Conservation (phyloP, 1,140 invertebrate species). For the Argopecten irradians region DNA sequence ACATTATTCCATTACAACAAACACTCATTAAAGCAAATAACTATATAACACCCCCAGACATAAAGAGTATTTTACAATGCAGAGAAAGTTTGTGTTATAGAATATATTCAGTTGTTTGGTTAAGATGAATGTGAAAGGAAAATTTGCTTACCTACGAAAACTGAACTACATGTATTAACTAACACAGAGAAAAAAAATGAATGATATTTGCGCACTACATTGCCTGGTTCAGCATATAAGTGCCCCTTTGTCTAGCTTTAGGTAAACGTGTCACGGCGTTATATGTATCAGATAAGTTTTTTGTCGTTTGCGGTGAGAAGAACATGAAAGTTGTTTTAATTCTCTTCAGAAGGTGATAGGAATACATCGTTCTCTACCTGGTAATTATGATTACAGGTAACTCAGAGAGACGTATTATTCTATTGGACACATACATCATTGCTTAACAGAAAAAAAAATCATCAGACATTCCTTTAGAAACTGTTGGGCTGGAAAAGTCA, state of each 20-base stretch:
- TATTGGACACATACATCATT: neutral
- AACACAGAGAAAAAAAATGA: no score
- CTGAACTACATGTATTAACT: no score
- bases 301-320: neutral
- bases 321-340: slow-evolving; percentile 6
- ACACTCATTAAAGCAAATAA: no score
- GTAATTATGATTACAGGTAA: neutral
- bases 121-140: no score
- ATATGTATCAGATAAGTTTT: neutral
- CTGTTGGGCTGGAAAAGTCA: neutral
- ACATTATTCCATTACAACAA: no score
- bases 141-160: no score
- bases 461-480: neutral
- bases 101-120: no score
- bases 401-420: neutral
- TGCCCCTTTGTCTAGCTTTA: neutral
- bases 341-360: neutral
- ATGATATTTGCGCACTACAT: neutral
- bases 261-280: neutral
- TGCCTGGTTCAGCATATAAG: neutral
- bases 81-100: no score
- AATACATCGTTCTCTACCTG: neutral
- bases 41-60: no score
- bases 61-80: no score
- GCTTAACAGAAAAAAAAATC: neutral